phyloP scores from a whole-genome alignment of 2,797 vertebrate genomes.

The Channa striata region DNA sequence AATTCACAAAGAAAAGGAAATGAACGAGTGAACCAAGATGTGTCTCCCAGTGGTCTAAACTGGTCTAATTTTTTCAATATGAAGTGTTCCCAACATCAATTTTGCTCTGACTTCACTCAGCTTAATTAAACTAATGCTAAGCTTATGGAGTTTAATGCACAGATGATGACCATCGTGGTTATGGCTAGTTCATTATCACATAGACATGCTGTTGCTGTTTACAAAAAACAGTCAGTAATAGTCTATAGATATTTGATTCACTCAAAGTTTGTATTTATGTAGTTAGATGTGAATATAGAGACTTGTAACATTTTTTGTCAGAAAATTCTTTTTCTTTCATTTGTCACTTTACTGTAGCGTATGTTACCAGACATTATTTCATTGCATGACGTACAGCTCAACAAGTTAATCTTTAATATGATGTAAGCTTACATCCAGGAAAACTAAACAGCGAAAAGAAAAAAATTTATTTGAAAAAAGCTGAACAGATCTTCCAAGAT shows the following conservation, averaged over 20 bases:
- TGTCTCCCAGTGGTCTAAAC: slow-evolving; percentile 67
- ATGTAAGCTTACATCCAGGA: no score
- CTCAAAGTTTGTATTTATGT: slow-evolving; percentile 8
- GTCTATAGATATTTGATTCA: not conserved
- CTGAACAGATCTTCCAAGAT: not conserved
- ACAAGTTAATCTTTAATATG: no score
- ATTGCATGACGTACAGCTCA: no score
- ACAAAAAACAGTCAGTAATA: slow-evolving; percentile 36
- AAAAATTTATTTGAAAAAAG: no score
- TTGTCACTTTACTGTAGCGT: not conserved
- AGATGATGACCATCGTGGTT: slow-evolving; percentile 11
- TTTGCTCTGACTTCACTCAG: slow-evolving; percentile 54
- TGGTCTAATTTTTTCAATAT: slow-evolving; percentile 66
- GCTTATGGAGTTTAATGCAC: slow-evolving; percentile 22
- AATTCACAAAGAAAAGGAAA: slow-evolving; percentile 46
- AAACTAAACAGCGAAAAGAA: no score
- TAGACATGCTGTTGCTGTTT: slow-evolving; percentile 33
- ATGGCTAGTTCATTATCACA: slow-evolving; percentile 19
- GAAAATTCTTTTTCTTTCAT: not conserved
- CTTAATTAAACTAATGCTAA: slow-evolving; percentile 58
- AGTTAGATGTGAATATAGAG: not conserved
- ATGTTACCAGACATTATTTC: no score
- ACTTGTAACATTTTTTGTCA: not conserved
- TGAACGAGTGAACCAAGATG: slow-evolving; percentile 62
- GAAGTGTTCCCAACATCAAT: slow-evolving; percentile 39